Percentiles rank a stretch among this genome's conserved stretches.
Evolutionary conservation across 2,113 vertebrate species (phyloP).

Genomic region (Azemiops feae): DNA sequence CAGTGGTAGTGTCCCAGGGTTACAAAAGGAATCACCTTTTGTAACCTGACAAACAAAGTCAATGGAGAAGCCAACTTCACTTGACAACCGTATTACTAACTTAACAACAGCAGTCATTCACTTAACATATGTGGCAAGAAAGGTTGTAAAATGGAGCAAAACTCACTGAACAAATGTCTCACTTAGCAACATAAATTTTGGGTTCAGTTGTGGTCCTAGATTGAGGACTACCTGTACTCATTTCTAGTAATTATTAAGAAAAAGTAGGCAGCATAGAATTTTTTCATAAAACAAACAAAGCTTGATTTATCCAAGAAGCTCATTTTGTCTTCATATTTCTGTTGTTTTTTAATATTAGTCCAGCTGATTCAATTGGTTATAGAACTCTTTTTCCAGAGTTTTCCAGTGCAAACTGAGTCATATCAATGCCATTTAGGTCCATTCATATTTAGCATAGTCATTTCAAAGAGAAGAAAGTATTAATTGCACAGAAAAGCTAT

Average conservation of each 20-base stretch:
- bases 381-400: neutral
- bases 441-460: neutral
- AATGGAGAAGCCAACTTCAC: neutral
- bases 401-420: neutral
- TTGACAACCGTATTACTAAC: neutral
- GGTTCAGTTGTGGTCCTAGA: neutral
- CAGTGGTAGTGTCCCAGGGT: neutral
- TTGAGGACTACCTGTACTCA: neutral
- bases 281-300: neutral
- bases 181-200: neutral
- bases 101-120: neutral
- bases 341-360: neutral
- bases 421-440: conserved; percentile 8
- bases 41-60: neutral
- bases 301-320: neutral
- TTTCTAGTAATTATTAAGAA: neutral
- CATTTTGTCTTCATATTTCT: neutral
- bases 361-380: neutral
- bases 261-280: neutral
- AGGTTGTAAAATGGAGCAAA: neutral
- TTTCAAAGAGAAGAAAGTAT: neutral
- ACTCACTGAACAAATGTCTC: neutral
- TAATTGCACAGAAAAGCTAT: neutral
- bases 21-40: neutral
- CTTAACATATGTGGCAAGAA: neutral